Conservation (phyloP, 2,888 invertebrate species). For the Homarus gammarus region DNA sequence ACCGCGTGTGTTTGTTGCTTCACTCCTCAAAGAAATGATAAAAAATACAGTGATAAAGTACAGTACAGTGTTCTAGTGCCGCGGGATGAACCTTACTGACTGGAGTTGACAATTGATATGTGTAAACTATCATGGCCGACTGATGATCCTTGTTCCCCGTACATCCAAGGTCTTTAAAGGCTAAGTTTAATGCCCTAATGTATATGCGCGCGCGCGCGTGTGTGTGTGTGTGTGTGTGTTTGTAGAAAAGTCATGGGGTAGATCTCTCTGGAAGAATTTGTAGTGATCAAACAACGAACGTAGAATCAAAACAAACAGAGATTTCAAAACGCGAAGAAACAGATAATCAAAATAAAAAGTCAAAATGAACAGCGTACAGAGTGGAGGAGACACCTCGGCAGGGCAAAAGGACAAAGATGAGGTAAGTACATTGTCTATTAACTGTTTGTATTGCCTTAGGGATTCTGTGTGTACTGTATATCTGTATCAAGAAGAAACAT, state of each 20-base stretch:
- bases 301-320: neutral
- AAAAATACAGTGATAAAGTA: no score
- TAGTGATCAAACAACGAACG: neutral
- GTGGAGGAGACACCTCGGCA: slow-evolving; percentile 19
- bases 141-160: no score
- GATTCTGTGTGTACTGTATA: no score
- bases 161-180: neutral
- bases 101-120: no score
- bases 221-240: neutral
- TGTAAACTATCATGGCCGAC: no score
- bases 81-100: no score
- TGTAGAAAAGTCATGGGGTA: neutral
- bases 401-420: slow-evolving; percentile 32
- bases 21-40: no score
- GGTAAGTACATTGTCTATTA: slow-evolving; percentile 20
- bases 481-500: no score
- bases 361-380: slow-evolving; percentile 57
- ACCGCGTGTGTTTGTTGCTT: no score
- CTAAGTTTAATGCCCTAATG: neutral
- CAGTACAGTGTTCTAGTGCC: no score
- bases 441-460: neutral
- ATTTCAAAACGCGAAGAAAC: neutral
- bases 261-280: no score
- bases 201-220: neutral
- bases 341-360: neutral